Evolutionary conservation across 2,113 vertebrate species (phyloP), one percentile per base, ranked within the genome.

Genomic region (Aramus guarauna): DNA sequence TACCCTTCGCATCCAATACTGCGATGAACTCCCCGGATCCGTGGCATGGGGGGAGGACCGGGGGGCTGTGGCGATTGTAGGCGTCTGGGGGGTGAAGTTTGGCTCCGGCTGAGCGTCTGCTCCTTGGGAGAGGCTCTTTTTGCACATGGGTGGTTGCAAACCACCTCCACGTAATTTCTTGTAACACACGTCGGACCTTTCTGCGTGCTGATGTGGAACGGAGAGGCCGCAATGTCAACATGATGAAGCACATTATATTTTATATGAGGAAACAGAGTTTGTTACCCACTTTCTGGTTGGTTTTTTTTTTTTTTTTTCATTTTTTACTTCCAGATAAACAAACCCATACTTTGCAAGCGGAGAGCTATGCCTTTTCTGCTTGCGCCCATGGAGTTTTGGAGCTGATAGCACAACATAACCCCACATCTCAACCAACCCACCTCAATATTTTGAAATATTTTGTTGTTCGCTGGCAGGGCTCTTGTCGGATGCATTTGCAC

Each of bases 21-120:
- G 83, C 95, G 88, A 98, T 98, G 98, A 99, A 98, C 98, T 99
- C 98, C 98, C 98, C 69, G 95, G 92, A 72, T 80, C 73, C 73
- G 86, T 96, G 97, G 97, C 97, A 97, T 80, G 97, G 15, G 2
- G 50, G 95, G 32, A 74, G 23, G 48, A 3, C 30, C 3, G 67
- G 55, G 93, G 93, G 58, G 85, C 59, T 73, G 29, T 17, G 52
- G 34, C 5, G 1, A 0, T 5, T 7, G 32, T 0, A 9, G 68
- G 32, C 0, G 0, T 41, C 13, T 15, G 15, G 14, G 30, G 30
- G 47, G 36, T 15, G 91, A 58, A 74, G 63, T 58, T 68, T 16
- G 75, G 63, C 69, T 59, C 56, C 3, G 30, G 29, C 39, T 16
- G 37, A n/a, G 91, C 2, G 4, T 6, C 3, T 11, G 45, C 32